phyloP scores from a whole-genome alignment of 2,797 vertebrate species.

The Setipinna tenuifilis region DNA sequence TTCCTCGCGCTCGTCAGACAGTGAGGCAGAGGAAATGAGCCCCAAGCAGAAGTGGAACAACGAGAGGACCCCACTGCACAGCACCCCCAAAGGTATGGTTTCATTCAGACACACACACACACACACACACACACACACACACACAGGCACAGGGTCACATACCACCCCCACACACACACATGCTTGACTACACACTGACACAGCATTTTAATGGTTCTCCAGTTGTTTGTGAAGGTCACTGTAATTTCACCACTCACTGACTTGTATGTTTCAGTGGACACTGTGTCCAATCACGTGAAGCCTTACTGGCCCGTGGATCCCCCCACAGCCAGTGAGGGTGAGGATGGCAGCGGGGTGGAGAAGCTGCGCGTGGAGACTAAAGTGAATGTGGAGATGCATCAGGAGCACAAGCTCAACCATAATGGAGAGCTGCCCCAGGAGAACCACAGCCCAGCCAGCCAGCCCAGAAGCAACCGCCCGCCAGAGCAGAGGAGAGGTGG shows the following conservation, averaged over 20 bases:
- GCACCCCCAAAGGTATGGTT: constrained; percentile 82
- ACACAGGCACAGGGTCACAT: neutral
- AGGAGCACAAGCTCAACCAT: constrained; percentile 73
- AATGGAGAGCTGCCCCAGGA: constrained; percentile 60
- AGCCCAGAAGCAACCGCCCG: constrained; percentile 74
- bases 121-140: neutral
- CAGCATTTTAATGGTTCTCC: neutral
- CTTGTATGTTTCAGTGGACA: constrained; percentile 45
- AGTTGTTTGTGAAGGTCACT: neutral
- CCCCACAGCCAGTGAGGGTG: constrained; percentile 72
- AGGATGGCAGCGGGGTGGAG: constrained; percentile 64
- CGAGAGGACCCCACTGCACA: constrained; percentile 74
- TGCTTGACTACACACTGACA: neutral
- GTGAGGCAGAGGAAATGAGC: constrained; percentile 74
- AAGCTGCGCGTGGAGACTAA: constrained; percentile 82
- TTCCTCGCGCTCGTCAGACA: constrained; percentile 84
- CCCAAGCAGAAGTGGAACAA: constrained; percentile 76
- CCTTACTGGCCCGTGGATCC: constrained; percentile 78
- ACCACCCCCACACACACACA: neutral
- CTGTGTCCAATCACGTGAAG: constrained; percentile 73
- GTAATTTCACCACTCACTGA: neutral
- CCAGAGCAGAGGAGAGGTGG: constrained; percentile 84
- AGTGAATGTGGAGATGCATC: constrained; percentile 83
- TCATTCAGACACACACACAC: neutral
- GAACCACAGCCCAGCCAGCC: constrained; percentile 65